Evolutionary conservation across 2,888 invertebrate species (phyloP).

Genomic region (Drosophila seclusa): DNA sequence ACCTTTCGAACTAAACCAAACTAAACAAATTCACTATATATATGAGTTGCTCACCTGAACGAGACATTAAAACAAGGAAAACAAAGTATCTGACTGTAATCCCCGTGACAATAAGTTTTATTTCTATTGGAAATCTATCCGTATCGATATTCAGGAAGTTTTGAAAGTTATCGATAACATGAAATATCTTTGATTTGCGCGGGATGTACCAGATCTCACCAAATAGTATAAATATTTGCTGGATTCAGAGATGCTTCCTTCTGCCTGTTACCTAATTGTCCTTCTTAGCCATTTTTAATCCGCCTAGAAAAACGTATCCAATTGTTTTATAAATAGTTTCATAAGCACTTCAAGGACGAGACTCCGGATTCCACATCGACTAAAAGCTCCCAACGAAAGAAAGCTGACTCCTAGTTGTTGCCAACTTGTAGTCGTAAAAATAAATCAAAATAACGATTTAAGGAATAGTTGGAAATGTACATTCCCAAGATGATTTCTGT

Average conservation of each 20-base stretch:
- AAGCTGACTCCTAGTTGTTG: neutral
- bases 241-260: neutral
- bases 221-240: neutral
- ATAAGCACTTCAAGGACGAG: neutral
- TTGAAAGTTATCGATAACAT: neutral
- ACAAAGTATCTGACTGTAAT: accelerated
- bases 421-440: neutral
- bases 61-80: no score
- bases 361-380: neutral
- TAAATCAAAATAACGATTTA: neutral
- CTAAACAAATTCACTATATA: neutral
- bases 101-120: no score
- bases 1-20: neutral
- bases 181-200: neutral
- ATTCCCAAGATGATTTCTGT: neutral
- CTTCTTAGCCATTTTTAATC: neutral
- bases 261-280: neutral
- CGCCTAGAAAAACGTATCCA: neutral
- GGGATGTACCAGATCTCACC: neutral
- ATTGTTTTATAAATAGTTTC: neutral
- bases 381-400: neutral
- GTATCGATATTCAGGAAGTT: neutral
- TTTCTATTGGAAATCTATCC: neutral
- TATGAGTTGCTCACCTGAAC: neutral
- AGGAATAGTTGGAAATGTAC: neutral